Conservation (phyloP, 2,888 invertebrate genomes). For the Agrilus mali region DNA sequence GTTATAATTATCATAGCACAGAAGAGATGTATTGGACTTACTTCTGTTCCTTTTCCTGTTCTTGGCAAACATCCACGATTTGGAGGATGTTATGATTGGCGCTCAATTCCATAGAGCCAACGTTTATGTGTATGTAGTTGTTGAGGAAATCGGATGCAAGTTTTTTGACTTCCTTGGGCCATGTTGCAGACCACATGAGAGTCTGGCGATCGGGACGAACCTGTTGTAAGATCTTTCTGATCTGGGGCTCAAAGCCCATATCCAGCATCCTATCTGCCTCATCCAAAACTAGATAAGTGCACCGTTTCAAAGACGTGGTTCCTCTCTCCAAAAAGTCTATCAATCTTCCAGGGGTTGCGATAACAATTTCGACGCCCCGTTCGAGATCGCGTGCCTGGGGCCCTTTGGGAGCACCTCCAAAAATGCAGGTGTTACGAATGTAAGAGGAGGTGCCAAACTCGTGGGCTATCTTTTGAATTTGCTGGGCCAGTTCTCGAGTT, state of each 20-base stretch:
- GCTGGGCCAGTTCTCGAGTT: constrained; percentile 65
- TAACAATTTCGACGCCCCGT: constrained; percentile 72
- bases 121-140: constrained; percentile 83
- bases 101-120: constrained; percentile 75
- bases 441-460: constrained; percentile 74
- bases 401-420: constrained; percentile 84
- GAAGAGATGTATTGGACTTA: constrained; percentile 44
- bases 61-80: constrained; percentile 87
- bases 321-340: constrained; percentile 72
- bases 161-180: constrained; percentile 91
- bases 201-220: constrained; percentile 91
- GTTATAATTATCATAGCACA: constrained; percentile 69
- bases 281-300: constrained; percentile 80
- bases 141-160: constrained; percentile 86
- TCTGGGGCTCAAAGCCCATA: constrained; percentile 97
- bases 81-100: constrained; percentile 96
- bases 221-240: constrained; percentile 85
- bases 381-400: constrained; percentile 63
- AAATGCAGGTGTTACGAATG: constrained; percentile 75
- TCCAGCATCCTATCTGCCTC: constrained; percentile 96
- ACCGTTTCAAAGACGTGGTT: constrained; percentile 57
- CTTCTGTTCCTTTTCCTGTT: constrained; percentile 65
- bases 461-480: constrained; percentile 75
- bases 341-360: constrained; percentile 78
- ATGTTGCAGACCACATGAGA: constrained; percentile 99